These are phyloP conservation scores for Meliscaeva auricollis DNA, from an alignment of 2,888 invertebrate genomes.

Conservation along the genomic window DNA sequence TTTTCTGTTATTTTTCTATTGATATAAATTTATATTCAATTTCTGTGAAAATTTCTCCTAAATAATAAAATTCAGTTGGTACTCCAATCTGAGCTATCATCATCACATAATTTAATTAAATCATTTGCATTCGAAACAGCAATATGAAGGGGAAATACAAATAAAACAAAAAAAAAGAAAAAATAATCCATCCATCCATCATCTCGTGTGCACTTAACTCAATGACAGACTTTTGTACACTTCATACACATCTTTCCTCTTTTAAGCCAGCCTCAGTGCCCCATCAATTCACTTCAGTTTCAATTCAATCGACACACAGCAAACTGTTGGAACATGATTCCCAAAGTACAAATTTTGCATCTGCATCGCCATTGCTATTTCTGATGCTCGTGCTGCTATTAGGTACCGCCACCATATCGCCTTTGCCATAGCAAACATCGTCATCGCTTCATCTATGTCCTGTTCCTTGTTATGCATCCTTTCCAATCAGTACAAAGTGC, in stretches of 20 bases:
- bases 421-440: background rate
- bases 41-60: background rate
- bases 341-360: slow-evolving; percentile 17
- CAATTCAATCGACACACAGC: slow-evolving; percentile 58
- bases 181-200: slow-evolving; percentile 49
- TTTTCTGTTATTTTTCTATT: background rate
- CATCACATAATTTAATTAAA: slow-evolving; percentile 6
- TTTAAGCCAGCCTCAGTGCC: background rate
- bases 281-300: slow-evolving; percentile 56
- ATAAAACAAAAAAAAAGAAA: background rate
- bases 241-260: background rate
- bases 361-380: background rate
- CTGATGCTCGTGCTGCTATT: background rate
- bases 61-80: background rate
- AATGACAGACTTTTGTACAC: slow-evolving; percentile 41
- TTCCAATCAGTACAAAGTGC: slow-evolving; percentile 49
- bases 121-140: background rate
- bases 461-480: slow-evolving; percentile 29
- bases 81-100: background rate
- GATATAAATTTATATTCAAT: background rate
- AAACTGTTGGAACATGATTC: slow-evolving; percentile 38
- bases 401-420: background rate
- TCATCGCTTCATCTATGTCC: slow-evolving; percentile 19
- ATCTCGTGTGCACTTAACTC: slow-evolving; percentile 51
- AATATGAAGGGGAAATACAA: background rate